These are phyloP conservation scores for Saturnia japonica DNA, from an alignment of 2,888 invertebrate genomes.

Conservation along the genomic window DNA sequence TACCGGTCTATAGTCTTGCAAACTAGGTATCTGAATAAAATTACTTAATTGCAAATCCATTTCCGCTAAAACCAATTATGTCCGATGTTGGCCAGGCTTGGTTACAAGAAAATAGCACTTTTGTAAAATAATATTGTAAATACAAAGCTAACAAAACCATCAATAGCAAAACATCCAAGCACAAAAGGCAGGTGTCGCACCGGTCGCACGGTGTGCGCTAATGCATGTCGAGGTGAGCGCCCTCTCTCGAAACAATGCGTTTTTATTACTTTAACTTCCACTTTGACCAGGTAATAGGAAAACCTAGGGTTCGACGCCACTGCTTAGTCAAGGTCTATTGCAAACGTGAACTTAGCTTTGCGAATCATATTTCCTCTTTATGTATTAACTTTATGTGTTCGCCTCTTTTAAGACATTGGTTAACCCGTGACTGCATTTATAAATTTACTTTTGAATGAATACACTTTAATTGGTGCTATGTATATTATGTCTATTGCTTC, in stretches of 20 bases:
- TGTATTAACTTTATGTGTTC: slow-evolving; percentile 1
- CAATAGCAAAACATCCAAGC: neutral
- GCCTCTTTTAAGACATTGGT: neutral
- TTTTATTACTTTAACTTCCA: slow-evolving; percentile 29
- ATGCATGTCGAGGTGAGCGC: slow-evolving; percentile 32
- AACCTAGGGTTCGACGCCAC: slow-evolving; percentile 9
- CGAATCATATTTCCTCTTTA: neutral
- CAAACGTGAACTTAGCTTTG: neutral
- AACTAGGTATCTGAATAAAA: too few species aligned
- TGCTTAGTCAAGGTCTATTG: slow-evolving; percentile 12
- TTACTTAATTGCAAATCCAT: too few species aligned
- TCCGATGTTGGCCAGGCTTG: neutral
- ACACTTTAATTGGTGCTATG: neutral
- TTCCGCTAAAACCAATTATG: too few species aligned
- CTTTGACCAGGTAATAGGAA: slow-evolving; percentile 24
- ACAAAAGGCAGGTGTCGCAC: slow-evolving; percentile 7
- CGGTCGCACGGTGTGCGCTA: neutral
- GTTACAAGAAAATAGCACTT: neutral
- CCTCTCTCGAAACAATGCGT: slow-evolving; percentile 30
- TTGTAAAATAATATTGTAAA: neutral
- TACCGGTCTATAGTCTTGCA: too few species aligned
- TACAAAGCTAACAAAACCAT: neutral
- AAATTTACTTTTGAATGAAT: neutral
- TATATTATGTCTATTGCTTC: neutral
- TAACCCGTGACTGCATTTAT: neutral